Base-by-base conservation (phyloP, 1,140 invertebrate genomes). In the Heliconius congener region DNA sequence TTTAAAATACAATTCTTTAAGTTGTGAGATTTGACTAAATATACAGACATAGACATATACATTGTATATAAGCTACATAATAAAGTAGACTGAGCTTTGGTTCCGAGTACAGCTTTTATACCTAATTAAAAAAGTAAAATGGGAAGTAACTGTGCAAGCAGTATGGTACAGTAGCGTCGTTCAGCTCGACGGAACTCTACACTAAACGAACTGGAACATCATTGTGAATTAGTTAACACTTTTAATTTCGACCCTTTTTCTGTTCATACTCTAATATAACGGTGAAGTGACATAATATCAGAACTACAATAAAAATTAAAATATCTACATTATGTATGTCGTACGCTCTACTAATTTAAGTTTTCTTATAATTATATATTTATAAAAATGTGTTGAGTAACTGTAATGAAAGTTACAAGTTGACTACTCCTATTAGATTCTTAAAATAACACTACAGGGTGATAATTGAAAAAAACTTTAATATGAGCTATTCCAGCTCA, bases 161-260 rank as follows among this genome's bases (percentile, higher is more conserved):
- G n/a, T 66, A 66, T 27, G 11, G 9, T 13, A 16, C 11, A 66
- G 60, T 66, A 66, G 60, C 23, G 23, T 66, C 11, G 57, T 66
- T 66, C 27, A 66, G 60, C 60, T 30, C 60, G 23, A 66, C 13
- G 27, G 23, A 11, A 66, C 23, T 9, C 60, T 66, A 5, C 23
- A 66, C 11, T 27, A 66, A 66, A n/a, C 60, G 9, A 66, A 66
- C 60, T 66, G 60, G 60, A 66, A 66, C 3, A 9, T 66, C 23
- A 30, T 30, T 66, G 60, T 66, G 9, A 66, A 66, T 66, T 66
- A 66, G 27, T 66, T 30, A 9, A 66, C 60, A 66, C 60, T 66
- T 27, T 66, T 66, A 27, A 27, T 66, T 66, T 66, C 60, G 23
- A 66, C n/a, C 60, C 8, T 66, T 52, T 66, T 27, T 66, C 60